phyloP scores from a whole-genome alignment of 2,797 vertebrate species.

The Gambusia yucatana region DNA sequence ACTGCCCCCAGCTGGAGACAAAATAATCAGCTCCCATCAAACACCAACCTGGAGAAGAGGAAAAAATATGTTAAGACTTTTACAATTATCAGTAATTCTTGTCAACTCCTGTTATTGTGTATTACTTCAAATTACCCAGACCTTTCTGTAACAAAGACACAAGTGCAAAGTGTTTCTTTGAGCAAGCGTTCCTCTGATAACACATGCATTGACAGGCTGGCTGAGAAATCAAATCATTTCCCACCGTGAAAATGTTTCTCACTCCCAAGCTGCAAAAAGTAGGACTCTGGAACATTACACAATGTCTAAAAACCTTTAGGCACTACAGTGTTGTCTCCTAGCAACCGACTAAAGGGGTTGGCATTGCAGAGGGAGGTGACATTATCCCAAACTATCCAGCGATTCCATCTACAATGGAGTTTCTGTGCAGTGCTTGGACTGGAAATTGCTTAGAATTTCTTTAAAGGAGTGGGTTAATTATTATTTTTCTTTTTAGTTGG shows the following conservation, averaged over 20 bases:
- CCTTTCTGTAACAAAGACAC: background rate
- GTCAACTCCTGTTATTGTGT: background rate
- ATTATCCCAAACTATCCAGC: slow-evolving; percentile 63
- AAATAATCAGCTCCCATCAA: slow-evolving; percentile 8
- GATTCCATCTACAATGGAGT: slow-evolving; percentile 40
- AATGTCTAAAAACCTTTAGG: slow-evolving; percentile 71
- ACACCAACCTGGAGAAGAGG: slow-evolving; percentile 5
- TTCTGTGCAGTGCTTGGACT: slow-evolving; percentile 17
- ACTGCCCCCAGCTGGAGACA: slow-evolving; percentile 69
- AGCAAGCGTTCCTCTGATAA: background rate
- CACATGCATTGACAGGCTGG: background rate
- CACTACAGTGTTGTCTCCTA: slow-evolving; percentile 76
- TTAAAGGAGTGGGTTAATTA: background rate
- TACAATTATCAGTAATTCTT: slow-evolving; percentile 6
- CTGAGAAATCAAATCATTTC: background rate
- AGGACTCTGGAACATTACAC: slow-evolving; percentile 57
- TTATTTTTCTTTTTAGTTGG: background rate
- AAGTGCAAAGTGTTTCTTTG: background rate
- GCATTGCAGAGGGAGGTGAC: slow-evolving; percentile 64
- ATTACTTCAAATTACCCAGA: background rate
- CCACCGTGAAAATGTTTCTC: slow-evolving; percentile 25
- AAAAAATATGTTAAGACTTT: slow-evolving; percentile 8
- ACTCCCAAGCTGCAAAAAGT: slow-evolving; percentile 44
- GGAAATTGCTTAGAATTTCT: background rate
- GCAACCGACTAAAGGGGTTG: slow-evolving; percentile 76